Base-by-base conservation (phyloP, 30 jellyfish, hydroid and myxozoan species). In the Aurelia sp. region DNA sequence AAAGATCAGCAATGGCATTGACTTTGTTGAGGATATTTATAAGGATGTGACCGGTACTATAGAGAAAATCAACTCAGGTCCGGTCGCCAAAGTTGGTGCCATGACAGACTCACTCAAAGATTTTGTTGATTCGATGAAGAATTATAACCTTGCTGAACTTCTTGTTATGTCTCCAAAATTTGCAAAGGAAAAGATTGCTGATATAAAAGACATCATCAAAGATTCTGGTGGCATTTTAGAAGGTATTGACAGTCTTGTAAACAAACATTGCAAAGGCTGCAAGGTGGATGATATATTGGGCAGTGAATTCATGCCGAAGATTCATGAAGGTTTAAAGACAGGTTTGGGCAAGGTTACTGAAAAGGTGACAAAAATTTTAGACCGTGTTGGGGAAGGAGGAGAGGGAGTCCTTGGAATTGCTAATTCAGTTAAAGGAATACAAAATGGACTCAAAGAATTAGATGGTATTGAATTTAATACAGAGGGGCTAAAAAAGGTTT, bases 21-120 rank as follows among this genome's bases (percentile, higher is more conserved):
- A 84, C 20, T 65, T 38, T 24, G 94, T 91, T 18, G 93, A 90
- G 53, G 90, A 81, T 3, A 44, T 94, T 3, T 76, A 64, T 62
- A 78, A 35, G 1, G 97, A 94, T 74, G 80, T 94, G 24, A 72
- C 89, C 4, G 57, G 50, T 8, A 94, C 97, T 7, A 89, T 89
- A 19, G 85, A 88, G 33, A 69, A 27, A 13, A 84, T 94, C 27
- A 78, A 89, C 62, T 61, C 88, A 1, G 99, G 99, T 16, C 99
- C 99, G 13, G 97, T 94, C 52, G 85, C 85, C 3, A 88, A 88
- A 68, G 89, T 94, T 22, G 99, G 99, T 44, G 92, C 91, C 12
- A 65, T 94, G 58, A 89, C 94, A 17, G 99, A 94, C 85, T 74
- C 92, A 8, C 50, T 96, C 15, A 81, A 84, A 44, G 96, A 84